Percentiles rank a stretch among this genome's conserved stretches.
Conservation (phyloP, 2,797 vertebrate species). For the Xenentodon cancila region DNA sequence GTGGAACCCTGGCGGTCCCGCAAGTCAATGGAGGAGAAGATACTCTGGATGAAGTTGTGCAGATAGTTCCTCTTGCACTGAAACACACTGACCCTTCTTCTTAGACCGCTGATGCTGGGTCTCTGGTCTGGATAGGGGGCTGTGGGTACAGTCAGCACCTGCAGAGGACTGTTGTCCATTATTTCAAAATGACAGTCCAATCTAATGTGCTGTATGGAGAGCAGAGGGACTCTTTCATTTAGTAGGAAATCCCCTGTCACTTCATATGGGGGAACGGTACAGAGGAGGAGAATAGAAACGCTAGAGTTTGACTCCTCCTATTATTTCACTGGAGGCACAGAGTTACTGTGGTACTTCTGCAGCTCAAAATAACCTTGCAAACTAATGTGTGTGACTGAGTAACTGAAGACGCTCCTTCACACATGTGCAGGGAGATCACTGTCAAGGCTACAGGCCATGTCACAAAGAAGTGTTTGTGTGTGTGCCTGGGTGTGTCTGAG, state of each 20-base stretch:
- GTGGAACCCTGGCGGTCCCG: conserved; percentile 95
- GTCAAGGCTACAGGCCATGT: conserved; percentile 77
- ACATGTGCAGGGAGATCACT: conserved; percentile 89
- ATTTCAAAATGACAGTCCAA: conserved; percentile 37
- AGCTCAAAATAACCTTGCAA: conserved; percentile 84
- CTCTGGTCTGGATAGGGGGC: conserved; percentile 91
- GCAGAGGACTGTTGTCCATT: conserved; percentile 89
- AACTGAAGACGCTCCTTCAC: conserved; percentile 84
- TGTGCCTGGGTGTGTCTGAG: conserved; percentile 30
- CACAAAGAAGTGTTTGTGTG: conserved; percentile 47
- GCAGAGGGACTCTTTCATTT: conserved; percentile 44
- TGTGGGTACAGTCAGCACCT: conserved; percentile 89
- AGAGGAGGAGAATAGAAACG: conserved; percentile 56
- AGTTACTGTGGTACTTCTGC: conserved; percentile 39
- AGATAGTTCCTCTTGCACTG: conserved; percentile 91
- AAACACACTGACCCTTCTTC: conserved; percentile 88
- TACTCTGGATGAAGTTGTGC: conserved; percentile 96
- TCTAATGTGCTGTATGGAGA: conserved; percentile 27
- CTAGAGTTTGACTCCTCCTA: conserved; percentile 75
- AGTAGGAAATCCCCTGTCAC: conserved; percentile 58
- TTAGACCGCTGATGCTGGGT: conserved; percentile 88
- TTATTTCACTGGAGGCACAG: conserved; percentile 67
- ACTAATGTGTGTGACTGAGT: conserved; percentile 66
- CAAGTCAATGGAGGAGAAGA: conserved; percentile 95
- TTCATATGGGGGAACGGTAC: conserved; percentile 43